Base-by-base conservation (phyloP, 2,113 vertebrate species). In the Herpetotheres cachinnans region DNA sequence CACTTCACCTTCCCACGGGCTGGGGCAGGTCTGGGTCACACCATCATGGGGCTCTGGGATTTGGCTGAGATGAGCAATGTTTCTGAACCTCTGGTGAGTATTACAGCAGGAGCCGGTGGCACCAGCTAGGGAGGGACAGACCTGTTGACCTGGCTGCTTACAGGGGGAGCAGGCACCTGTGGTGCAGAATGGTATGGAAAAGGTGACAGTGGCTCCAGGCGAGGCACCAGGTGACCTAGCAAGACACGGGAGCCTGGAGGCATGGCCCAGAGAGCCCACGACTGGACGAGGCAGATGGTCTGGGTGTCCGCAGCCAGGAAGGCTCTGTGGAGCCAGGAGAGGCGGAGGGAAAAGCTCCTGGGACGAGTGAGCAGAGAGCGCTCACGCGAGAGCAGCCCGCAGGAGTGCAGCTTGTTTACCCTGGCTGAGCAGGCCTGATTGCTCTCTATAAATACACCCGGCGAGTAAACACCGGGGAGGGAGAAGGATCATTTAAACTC, bases 361-460 rank as follows among this genome's bases (percentile, higher is more conserved):
- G 95, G 96, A 96, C 11, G 9, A 90, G 55, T 1, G 9, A 91
- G 77, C 86, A 50, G 95, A 58, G 82, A 78, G 74, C 1, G 7
- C 82, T 96, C 62, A 96, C 3, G 92, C 58, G 54, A 96, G 96
- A 96, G 90, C 94, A 95, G 93, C 93, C 93, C 30, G 69, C 93
- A 95, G 93, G 89, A 96, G 95, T 42, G 1, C 66, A 65, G 96
- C 93, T 95, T 97, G 96, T 97, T 97, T 97, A 97, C 96, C 93
- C 95, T 95, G 96, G 96, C 96, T 96, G 92, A 96, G 93, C 95
- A 97, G 96, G 93, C 87, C 96, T 97, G 96, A 97, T 96, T 97
- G 96, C 96, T 96, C 96, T 96, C 96, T 97, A 97, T 97, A 97
- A 97, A 97, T 97, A 97, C 87, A 97, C 96, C 91, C 84, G 2